Base-by-base conservation (phyloP, 92 coral and sea anemone species). In the Phenganax subtilis region DNA sequence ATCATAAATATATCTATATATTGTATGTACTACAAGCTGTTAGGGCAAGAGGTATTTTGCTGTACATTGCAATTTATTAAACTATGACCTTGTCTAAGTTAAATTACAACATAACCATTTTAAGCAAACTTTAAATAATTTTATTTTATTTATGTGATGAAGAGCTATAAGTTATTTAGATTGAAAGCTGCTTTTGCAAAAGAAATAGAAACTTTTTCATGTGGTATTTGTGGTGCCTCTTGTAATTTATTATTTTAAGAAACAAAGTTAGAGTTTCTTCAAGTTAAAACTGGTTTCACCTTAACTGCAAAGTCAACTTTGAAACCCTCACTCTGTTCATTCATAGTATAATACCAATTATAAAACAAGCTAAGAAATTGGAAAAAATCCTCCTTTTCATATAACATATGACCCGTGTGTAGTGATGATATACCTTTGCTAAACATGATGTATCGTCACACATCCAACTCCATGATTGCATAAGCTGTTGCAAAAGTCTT, bases 311-410 rank as follows among this genome's bases (percentile, higher is more conserved):
- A 89, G 56, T 89, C 85, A 3, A 86, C 69, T 9, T 87, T 66
- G 12, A 73, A 20, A 6, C 89, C 91, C 66, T 89, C 87, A 14
- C 89, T 89, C 82, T 82, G 87, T 78, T 82, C 85, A 78, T 83
- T 68, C 3, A 85, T 31, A 17, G 47, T 70, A 61, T 82, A 89
- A 75, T 71, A 89, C 91, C 89, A 88, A 62, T 85, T 51, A 5
- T 11, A 3, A 20, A 89, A 85, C 8, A 88, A 74, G 71, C 64
- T 29, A 27, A 59, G 67, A 30, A 85, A 74, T 11, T 81, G 75
- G 0, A 0, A 10, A 30, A 86, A 71, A 65, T 89, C 89, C 44
- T 89, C 66, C 55, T 55, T 79, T 20, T 29, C 15, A 66, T 30
- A 86, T 17, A 86, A 20, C 28, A 69, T 54, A 20, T 86, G 85